phyloP scores from a whole-genome alignment of 2,113 vertebrate species.

The Ancistrus triradiatus region DNA sequence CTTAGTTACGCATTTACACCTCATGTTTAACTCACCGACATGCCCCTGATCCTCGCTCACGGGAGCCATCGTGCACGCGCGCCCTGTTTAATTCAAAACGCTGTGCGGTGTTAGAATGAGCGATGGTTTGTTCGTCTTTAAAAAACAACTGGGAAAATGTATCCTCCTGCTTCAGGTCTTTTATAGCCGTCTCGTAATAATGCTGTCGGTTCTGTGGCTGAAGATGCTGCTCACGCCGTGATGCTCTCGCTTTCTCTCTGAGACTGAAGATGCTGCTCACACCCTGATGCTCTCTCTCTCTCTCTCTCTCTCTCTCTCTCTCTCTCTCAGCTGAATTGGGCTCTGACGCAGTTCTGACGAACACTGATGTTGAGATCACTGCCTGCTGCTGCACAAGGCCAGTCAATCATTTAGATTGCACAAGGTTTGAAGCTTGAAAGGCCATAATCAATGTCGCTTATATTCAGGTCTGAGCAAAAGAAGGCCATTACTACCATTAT shows the following conservation, averaged over 20 bases:
- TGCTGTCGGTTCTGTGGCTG: slow-evolving; percentile 54
- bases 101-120: neutral
- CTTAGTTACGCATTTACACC: too few relatives aligned
- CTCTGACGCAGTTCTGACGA: slow-evolving; percentile 93
- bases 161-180: slow-evolving; percentile 41
- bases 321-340: slow-evolving; percentile 50
- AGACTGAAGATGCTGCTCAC: slow-evolving; percentile 55
- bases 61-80: slow-evolving; percentile 77
- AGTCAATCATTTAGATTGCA: too few relatives aligned
- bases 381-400: slow-evolving; percentile 57
- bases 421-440: too few relatives aligned
- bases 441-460: too few relatives aligned
- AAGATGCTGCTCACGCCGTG: slow-evolving; percentile 54
- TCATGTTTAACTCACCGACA: slow-evolving; percentile 85
- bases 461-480: too few relatives aligned
- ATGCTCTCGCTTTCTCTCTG: slow-evolving; percentile 24
- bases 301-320: slow-evolving; percentile 16
- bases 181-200: slow-evolving; percentile 47
- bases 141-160: slow-evolving; percentile 8
- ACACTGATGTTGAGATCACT: slow-evolving; percentile 77
- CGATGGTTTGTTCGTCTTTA: slow-evolving; percentile 17
- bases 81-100: neutral
- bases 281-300: slow-evolving; percentile 27
- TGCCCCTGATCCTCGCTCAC: slow-evolving; percentile 71
- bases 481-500: too few relatives aligned